A percentile compares a stretch with the other conserved stretches of the same genome.
Evolutionary conservation across 1,140 invertebrate species (phyloP).

Genomic region (Drosophila persimilis): DNA sequence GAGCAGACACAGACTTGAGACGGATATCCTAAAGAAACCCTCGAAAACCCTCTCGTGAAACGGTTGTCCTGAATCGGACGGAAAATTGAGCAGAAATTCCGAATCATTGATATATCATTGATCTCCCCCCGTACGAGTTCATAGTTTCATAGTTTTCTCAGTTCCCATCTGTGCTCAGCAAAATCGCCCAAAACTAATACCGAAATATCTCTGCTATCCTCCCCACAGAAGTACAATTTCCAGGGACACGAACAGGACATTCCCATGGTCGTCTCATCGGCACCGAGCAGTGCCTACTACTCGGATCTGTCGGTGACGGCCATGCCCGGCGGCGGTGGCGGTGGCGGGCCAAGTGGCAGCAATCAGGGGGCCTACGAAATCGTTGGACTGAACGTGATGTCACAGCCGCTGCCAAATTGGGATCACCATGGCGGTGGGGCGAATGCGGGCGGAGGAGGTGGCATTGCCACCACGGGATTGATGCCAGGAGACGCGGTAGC

Average conservation of each 20-base stretch:
- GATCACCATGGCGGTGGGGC: constrained; percentile 64
- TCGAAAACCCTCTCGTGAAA: no score
- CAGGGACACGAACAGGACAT: constrained; percentile 85
- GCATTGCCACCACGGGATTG: constrained; percentile 34
- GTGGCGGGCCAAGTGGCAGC: constrained; percentile 70
- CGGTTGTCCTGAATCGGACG: no score
- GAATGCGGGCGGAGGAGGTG: constrained; percentile 13
- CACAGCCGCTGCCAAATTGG: constrained; percentile 81
- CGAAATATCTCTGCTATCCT: neutral
- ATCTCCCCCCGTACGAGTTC: no score
- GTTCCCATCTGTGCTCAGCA: neutral
- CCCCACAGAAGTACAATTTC: constrained; percentile 77
- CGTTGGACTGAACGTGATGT: constrained; percentile 84
- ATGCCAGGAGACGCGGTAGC: constrained; percentile 29
- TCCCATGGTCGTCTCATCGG: constrained; percentile 86
- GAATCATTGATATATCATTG: no score
- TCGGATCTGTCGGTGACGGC: constrained; percentile 86
- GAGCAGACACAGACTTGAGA: no score
- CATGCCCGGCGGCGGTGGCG: constrained; percentile 81
- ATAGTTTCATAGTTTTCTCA: no score
- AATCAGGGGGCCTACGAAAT: constrained; percentile 85
- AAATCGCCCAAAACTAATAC: neutral
- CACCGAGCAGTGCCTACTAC: constrained; percentile 89
- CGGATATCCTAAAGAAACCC: no score
- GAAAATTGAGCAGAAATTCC: no score